Evolutionary conservation across 30 jellyfish, hydroid and myxozoan species (phyloP).

Genomic region (Sanderia malayensis): DNA sequence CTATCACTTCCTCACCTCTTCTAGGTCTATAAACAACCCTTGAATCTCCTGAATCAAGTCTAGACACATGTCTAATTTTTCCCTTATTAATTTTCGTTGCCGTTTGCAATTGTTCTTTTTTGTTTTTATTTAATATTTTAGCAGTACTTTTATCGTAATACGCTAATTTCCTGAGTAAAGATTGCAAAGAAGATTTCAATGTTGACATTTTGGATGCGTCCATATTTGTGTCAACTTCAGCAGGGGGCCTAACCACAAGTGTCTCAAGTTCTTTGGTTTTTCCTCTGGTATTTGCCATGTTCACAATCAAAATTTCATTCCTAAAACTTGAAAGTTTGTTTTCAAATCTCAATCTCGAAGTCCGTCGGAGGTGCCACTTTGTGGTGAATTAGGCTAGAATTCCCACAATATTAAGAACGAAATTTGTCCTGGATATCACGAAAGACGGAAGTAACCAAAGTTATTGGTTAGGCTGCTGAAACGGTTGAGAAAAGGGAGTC

Average conservation of each 20-base stretch:
- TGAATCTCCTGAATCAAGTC: slow-evolving; percentile 1
- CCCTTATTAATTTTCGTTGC: slow-evolving; percentile 1
- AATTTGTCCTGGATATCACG: too few species aligned
- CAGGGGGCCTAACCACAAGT: slow-evolving; percentile 6
- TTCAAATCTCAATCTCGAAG: slow-evolving; percentile 1
- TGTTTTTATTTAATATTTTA: background rate
- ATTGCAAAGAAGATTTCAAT: slow-evolving; percentile 1
- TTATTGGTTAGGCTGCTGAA: too few species aligned
- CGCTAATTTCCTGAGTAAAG: background rate
- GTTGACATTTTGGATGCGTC: slow-evolving; percentile 2
- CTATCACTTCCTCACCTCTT: slow-evolving; percentile 4
- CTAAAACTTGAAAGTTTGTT: background rate
- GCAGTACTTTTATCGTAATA: background rate
- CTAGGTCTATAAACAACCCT: slow-evolving; percentile 2
- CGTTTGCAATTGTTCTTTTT: slow-evolving; percentile 2
- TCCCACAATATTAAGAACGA: too few species aligned
- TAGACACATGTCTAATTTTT: background rate
- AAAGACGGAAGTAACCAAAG: too few species aligned
- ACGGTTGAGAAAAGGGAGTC: too few species aligned
- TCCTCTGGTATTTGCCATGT: background rate
- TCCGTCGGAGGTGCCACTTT: slow-evolving; percentile 9
- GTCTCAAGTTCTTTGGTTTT: slow-evolving; percentile 2
- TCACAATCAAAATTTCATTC: background rate
- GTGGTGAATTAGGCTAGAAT: too few species aligned
- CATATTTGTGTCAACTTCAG: slow-evolving; percentile 2